A percentile compares a stretch with the other conserved stretches of the same genome.
Conservation (phyloP, 2,113 vertebrate genomes). For the Junco hyemalis region DNA sequence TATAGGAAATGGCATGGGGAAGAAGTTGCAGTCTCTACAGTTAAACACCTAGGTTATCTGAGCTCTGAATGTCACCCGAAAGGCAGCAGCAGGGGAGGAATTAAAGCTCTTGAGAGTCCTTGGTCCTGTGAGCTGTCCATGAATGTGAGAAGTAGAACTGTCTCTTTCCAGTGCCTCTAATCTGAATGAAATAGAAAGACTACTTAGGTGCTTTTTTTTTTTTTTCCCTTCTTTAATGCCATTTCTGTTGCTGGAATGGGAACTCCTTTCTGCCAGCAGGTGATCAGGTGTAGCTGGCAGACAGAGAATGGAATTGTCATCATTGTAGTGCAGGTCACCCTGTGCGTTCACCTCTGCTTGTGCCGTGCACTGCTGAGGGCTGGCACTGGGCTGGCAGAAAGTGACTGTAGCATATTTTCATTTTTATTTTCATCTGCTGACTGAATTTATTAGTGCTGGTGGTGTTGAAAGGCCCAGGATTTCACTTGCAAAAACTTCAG, state of each 20-base stretch:
- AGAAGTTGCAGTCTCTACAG: background rate
- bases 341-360: background rate
- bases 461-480: background rate
- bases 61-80: background rate
- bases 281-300: constrained; percentile 19
- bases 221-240: background rate
- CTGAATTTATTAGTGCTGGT: background rate
- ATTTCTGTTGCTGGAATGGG: background rate
- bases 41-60: background rate
- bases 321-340: background rate
- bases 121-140: background rate
- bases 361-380: background rate
- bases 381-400: background rate
- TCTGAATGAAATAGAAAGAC: background rate
- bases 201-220: background rate
- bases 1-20: background rate
- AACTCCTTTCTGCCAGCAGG: background rate
- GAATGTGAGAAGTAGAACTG: background rate
- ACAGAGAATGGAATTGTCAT: background rate
- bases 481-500: constrained; percentile 8
- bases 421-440: background rate
- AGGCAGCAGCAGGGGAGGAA: background rate
- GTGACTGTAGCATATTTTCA: background rate
- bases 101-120: background rate
- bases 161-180: background rate